These are phyloP conservation scores for Tachysurus vachellii DNA, from an alignment of 2,113 vertebrate genomes.

Conservation along the genomic window DNA sequence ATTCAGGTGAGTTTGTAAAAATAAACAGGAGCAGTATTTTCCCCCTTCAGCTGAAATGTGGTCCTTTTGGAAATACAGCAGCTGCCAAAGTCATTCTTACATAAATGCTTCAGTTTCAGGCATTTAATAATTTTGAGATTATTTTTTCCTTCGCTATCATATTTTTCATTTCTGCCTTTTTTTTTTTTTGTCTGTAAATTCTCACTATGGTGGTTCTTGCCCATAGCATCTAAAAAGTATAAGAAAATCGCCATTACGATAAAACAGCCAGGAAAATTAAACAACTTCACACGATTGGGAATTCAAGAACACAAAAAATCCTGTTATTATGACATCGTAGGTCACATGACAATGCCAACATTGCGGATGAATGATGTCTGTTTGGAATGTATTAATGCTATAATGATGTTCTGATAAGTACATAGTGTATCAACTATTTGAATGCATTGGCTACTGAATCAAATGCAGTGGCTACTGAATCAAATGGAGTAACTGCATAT, in stretches of 20 bases:
- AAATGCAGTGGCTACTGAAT: too few species aligned
- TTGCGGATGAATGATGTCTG: too few species aligned
- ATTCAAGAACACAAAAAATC: not conserved
- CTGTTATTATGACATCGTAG: too few species aligned
- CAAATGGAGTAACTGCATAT: too few species aligned
- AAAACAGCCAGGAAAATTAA: not conserved
- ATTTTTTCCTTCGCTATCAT: not conserved
- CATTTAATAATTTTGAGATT: slow-evolving; percentile 2
- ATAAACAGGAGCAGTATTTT: slow-evolving; percentile 17
- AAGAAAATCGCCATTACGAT: not conserved
- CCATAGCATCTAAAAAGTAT: not conserved
- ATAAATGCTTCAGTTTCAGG: not conserved
- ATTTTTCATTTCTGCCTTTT: not conserved
- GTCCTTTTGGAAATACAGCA: not conserved
- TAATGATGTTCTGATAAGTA: too few species aligned
- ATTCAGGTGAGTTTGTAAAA: slow-evolving; percentile 13
- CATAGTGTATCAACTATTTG: too few species aligned
- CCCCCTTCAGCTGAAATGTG: not conserved
- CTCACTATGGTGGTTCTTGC: too few species aligned
- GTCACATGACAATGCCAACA: too few species aligned
- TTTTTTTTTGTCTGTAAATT: not conserved
- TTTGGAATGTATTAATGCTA: too few species aligned
- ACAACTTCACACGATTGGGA: not conserved
- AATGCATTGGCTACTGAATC: too few species aligned
- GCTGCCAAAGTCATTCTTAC: not conserved